Base-by-base conservation (phyloP, 2,797 vertebrate species). In the Staurois parvus region DNA sequence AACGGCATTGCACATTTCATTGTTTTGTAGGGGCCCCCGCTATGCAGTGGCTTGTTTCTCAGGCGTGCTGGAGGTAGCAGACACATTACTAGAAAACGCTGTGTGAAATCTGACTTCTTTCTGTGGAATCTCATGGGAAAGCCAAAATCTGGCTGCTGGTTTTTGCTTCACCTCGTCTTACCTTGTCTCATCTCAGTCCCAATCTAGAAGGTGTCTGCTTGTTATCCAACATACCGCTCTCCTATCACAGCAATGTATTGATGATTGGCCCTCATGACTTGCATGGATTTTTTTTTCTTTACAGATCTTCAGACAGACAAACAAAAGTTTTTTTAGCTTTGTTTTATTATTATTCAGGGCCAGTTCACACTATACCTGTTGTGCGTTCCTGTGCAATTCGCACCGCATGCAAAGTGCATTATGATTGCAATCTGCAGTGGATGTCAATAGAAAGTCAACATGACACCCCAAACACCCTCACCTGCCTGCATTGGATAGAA, bases 161-260 rank as follows among this genome's bases (percentile, higher is more conserved):
- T 79, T 78, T 72, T 37, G 79, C 76, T 68, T 81, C 79, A 81
- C 84, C 84, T 81, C 70, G 75, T 73, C 85, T 83, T 67, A 86
- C 85, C 79, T 83, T 83, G 72, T 77, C 72, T 66, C 73, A 72
- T 81, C 66, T 76, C 45, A 59, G 24, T 52, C 66, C 45, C 70
- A 81, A 76, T 29, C 77, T 81, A 76, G 37, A 45, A 82, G 79
- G 52, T 66, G 66, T 86, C 70, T n/a, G 64, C 62, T 81, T 72
- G 75, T 87, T 74, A 30, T 74, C 56, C 80, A 86, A 86, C 37
- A 73, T 64, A 78, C 45, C 67, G 62, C 13, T 45, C 28, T 74
- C 74, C 69, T 72, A 56, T 78, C 80, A 78, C 28, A 40, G 40
- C 59, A 74, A 79, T 83, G 73, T 74, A 79, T 68, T 83, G 75